Percentiles rank a stretch among this genome's conserved stretches.
Conservation (phyloP, 2,113 vertebrate species). For the Pelobates fuscus region DNA sequence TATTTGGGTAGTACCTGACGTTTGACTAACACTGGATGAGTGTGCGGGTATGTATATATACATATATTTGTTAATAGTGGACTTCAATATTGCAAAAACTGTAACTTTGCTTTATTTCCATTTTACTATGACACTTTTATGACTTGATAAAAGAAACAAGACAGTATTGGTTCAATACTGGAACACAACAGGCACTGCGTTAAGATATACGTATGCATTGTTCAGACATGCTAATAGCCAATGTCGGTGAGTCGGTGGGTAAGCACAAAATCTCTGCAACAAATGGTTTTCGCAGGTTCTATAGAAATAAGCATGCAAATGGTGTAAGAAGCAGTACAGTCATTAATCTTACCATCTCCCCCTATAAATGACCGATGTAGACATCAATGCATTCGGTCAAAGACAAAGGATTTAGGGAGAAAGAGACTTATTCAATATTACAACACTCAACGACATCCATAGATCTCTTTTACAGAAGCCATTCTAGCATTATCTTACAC, state of each 20-base stretch:
- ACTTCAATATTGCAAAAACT: too few relatives aligned
- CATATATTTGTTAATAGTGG: too few relatives aligned
- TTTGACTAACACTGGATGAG: too few relatives aligned
- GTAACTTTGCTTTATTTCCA: conserved; percentile 57
- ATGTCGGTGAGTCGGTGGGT: conserved; percentile 72
- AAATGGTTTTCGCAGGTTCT: conserved; percentile 68
- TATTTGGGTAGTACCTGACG: too few relatives aligned
- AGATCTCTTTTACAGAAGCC: conserved; percentile 63
- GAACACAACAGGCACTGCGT: conserved; percentile 70
- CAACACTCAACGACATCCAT: conserved; percentile 65
- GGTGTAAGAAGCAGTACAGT: conserved; percentile 70
- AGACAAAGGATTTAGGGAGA: conserved; percentile 76
- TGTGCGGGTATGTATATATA: too few relatives aligned
- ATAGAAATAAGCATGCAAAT: conserved; percentile 73
- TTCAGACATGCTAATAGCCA: conserved; percentile 76
- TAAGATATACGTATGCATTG: conserved; percentile 59
- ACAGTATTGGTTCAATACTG: conserved; percentile 66
- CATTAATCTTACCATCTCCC: conserved; percentile 80
- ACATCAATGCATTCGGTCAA: conserved; percentile 76
- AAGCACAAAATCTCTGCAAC: conserved; percentile 67
- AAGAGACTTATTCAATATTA: conserved; percentile 77
- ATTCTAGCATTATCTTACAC: too few relatives aligned
- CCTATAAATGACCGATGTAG: conserved; percentile 79
- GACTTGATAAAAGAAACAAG: conserved; percentile 67
- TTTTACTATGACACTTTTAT: conserved; percentile 74